phyloP scores from a whole-genome alignment of 1,140 invertebrate species.

The Drosophila nigrodunni region DNA sequence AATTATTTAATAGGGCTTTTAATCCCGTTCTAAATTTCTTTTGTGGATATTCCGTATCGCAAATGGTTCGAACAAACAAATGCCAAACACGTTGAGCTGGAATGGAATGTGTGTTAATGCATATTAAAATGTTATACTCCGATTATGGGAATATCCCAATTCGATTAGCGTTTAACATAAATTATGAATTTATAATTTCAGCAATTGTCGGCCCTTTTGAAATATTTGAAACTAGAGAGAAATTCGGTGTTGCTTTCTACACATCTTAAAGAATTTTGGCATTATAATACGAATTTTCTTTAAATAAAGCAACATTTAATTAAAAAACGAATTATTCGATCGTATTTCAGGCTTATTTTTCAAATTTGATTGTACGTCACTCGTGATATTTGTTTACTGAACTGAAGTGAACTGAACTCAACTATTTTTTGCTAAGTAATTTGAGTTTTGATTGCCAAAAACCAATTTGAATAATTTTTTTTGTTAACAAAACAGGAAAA shows the following conservation, averaged over 20 bases:
- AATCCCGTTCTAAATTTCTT: not conserved
- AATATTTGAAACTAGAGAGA: not conserved
- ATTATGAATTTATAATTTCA: conserved; percentile 20
- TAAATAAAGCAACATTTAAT: no score
- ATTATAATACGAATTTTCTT: no score
- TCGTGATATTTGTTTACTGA: no score
- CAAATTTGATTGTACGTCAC: no score
- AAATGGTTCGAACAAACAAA: conserved; percentile 27
- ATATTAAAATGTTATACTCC: conserved; percentile 36
- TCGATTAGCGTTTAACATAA: conserved; percentile 20
- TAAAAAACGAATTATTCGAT: no score
- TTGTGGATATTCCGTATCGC: conserved; percentile 1
- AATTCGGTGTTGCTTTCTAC: not conserved
- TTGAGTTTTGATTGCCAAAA: no score
- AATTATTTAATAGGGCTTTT: conserved; percentile 12
- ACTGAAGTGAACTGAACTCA: no score
- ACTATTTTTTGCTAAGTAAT: no score
- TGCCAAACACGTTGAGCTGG: conserved; percentile 26
- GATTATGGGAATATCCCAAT: conserved; percentile 28
- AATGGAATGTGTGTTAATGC: conserved; percentile 19
- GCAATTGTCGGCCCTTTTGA: conserved; percentile 8
- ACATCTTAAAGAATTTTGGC: no score
- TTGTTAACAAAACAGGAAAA: no score
- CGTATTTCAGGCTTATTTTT: no score
- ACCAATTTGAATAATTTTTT: no score